Percentiles rank a stretch among this genome's conserved stretches.
phyloP scores from a whole-genome alignment of 2,797 vertebrate genomes.

The Hyperoplus lanceolatus region DNA sequence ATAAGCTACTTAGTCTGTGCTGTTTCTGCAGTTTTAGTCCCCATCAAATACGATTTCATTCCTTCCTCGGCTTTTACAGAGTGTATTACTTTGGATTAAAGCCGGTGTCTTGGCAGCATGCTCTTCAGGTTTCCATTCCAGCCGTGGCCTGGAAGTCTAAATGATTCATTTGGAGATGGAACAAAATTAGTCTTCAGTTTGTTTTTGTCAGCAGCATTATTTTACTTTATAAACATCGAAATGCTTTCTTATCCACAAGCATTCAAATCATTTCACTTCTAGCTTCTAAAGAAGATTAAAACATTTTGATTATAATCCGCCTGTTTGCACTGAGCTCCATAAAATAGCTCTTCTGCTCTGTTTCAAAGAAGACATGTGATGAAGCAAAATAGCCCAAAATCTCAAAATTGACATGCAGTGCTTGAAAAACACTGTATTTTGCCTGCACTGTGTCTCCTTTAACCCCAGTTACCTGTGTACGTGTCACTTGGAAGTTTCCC shows the following conservation, averaged over 20 bases:
- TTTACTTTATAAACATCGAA: neutral
- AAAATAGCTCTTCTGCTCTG: neutral
- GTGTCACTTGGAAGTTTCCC: constrained; percentile 14
- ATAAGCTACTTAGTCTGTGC: constrained; percentile 4
- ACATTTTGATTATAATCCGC: neutral
- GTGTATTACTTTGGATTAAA: neutral
- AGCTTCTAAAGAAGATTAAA: neutral
- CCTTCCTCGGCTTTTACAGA: neutral
- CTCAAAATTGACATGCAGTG: too few relatives aligned
- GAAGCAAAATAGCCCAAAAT: too few relatives aligned
- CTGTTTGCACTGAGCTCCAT: neutral
- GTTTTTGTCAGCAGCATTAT: neutral
- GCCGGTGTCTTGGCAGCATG: neutral
- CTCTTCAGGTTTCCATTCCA: neutral
- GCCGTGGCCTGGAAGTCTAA: neutral
- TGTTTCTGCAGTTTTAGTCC: constrained; percentile 27
- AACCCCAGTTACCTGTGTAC: constrained; percentile 1
- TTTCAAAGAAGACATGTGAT: too few relatives aligned
- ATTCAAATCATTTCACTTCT: constrained; percentile 1
- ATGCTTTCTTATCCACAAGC: neutral
- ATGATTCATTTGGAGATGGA: neutral
- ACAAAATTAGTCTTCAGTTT: neutral
- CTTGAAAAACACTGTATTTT: too few relatives aligned
- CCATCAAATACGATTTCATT: constrained; percentile 3
- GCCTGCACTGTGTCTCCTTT: neutral